Percentiles rank a stretch among this genome's conserved stretches.
Evolutionary conservation across 2,113 vertebrate genomes (phyloP).

Genomic region (Phoxinus phoxinus): DNA sequence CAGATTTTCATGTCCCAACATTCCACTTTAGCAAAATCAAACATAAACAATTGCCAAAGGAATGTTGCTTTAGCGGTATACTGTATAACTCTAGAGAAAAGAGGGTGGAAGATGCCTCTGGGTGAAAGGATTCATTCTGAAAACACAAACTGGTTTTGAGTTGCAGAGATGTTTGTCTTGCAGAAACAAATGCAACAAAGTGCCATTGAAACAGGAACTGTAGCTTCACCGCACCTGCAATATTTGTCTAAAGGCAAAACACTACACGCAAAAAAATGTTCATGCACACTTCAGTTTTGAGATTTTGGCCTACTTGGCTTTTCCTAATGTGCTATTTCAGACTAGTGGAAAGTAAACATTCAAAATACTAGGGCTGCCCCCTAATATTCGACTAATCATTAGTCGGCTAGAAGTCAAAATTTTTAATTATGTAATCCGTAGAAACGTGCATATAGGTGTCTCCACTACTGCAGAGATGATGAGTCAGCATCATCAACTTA

Average conservation of each 20-base stretch:
- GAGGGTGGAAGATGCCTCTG: not conserved
- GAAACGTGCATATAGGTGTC: too few relatives aligned
- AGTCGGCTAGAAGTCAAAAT: too few relatives aligned
- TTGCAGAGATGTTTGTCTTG: not conserved
- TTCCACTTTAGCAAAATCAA: not conserved
- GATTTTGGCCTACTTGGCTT: too few relatives aligned
- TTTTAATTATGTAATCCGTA: too few relatives aligned
- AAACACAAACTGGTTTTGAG: not conserved
- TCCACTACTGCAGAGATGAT: too few relatives aligned
- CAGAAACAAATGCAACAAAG: slow-evolving; percentile 1
- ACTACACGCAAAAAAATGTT: too few relatives aligned
- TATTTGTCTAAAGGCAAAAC: not conserved
- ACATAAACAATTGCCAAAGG: not conserved
- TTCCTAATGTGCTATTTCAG: too few relatives aligned
- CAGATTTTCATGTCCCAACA: slow-evolving; percentile 2
- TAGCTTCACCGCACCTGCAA: not conserved
- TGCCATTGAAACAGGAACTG: not conserved
- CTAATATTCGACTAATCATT: too few relatives aligned
- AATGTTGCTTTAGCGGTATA: not conserved
- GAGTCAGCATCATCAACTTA: too few relatives aligned
- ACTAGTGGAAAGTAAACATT: too few relatives aligned
- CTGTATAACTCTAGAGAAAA: slow-evolving; percentile 12
- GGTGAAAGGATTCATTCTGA: not conserved
- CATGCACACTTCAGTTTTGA: too few relatives aligned
- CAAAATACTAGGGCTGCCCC: too few relatives aligned